phyloP scores from a whole-genome alignment of 1,140 invertebrate species.

The Macrobrachium nipponense region DNA sequence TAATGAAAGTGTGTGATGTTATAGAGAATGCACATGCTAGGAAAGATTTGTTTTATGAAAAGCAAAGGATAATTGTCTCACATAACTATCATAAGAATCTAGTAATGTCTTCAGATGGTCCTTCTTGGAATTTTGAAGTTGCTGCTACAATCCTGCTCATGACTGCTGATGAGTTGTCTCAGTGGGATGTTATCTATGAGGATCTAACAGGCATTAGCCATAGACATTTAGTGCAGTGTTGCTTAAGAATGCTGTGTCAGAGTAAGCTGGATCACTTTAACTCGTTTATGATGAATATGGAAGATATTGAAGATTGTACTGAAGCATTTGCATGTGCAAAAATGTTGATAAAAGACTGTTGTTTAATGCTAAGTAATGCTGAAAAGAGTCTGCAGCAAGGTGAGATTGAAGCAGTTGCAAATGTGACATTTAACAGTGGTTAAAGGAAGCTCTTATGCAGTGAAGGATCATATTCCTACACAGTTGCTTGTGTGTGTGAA shows the following conservation, averaged over 20 bases:
- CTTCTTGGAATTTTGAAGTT: slow-evolving; percentile 53
- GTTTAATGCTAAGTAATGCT: background rate
- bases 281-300: slow-evolving; percentile 14
- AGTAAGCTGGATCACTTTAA: slow-evolving; percentile 11
- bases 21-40: background rate
- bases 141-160: slow-evolving; percentile 47
- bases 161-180: slow-evolving; percentile 27
- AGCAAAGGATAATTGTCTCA: slow-evolving; percentile 10
- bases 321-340: slow-evolving; percentile 19
- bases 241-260: slow-evolving; percentile 12
- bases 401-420: no score
- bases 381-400: background rate
- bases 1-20: background rate
- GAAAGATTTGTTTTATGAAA: background rate
- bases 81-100: slow-evolving; percentile 39
- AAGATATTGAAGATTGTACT: no score
- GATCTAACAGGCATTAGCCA: background rate
- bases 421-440: no score
- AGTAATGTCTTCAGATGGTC: slow-evolving; percentile 49
- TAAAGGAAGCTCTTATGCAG: no score
- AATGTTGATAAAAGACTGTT: slow-evolving; percentile 27
- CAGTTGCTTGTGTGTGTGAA: no score
- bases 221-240: background rate
- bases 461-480: no score
- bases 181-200: slow-evolving; percentile 49